A percentile compares a stretch with the other conserved stretches of the same genome.
phyloP scores from a whole-genome alignment of 2,888 invertebrate species.

The Monoplex corrugatus region DNA sequence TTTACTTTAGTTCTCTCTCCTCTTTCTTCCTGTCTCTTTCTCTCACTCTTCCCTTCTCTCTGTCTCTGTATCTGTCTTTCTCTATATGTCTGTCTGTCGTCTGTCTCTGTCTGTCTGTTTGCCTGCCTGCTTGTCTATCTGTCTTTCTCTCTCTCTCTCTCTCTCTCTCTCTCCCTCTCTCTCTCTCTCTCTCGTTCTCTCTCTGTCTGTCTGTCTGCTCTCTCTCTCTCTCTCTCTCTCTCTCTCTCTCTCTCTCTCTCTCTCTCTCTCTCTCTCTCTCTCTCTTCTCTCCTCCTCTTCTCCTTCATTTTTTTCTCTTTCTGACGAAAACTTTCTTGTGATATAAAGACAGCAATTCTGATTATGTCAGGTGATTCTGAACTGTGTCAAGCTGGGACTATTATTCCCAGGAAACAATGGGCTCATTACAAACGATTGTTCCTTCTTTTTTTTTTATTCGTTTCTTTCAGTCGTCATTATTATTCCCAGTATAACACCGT shows the following conservation, averaged over 20 bases:
- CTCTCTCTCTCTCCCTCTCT: too few relatives aligned
- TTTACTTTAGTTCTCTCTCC: too few relatives aligned
- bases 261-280: not conserved
- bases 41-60: not conserved
- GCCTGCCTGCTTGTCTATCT: too few relatives aligned
- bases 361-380: too few relatives aligned
- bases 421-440: too few relatives aligned
- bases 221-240: not conserved
- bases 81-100: not conserved
- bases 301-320: not conserved
- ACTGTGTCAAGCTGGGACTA: too few relatives aligned
- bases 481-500: not conserved
- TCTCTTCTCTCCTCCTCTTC: not conserved
- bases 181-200: too few relatives aligned
- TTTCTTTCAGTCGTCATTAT: not conserved
- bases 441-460: not conserved
- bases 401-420: too few relatives aligned
- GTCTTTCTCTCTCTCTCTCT: too few relatives aligned
- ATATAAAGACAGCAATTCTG: too few relatives aligned
- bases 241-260: not conserved
- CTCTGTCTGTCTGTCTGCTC: too few relatives aligned
- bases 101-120: not conserved
- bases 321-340: too few relatives aligned
- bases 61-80: not conserved
- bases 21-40: not conserved